Evolutionary conservation across 2,797 vertebrate species (phyloP), one percentile per base, ranked within the genome.

Genomic region (Menidia menidia): DNA sequence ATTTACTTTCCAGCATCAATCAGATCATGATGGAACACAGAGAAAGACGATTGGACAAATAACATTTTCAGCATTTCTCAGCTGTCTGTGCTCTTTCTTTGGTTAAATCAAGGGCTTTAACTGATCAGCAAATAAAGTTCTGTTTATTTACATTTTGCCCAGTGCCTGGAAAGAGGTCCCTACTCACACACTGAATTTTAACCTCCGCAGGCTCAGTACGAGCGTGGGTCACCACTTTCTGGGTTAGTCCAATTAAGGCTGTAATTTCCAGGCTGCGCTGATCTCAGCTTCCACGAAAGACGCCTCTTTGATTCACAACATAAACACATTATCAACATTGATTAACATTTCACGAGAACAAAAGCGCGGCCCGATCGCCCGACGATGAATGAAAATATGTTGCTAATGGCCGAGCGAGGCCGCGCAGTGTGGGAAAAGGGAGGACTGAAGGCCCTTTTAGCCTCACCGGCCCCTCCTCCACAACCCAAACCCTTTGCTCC

Each of bases 361-460:
- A 82, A 25, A 85, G 71, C 47, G 0, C 2, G 2, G 69, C 45
- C 35, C 64, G 54, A 70, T 73, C 58, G 70, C 67, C 54, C 44
- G 64, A 67, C 72, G 76, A 64, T 81, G 80, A 86, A 81, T 73
- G 75, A 75, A 59, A 75, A 70, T 73, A 87, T 85, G 81, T 84
- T 81, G 70, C 63, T 56, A 56, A 73, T 77, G 77, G 61, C 52
- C 19, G 60, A 61, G 77, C 64, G 45, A 33, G 35, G 81, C 68
- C 42, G 14, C 67, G 60, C 74, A 82, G 73, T 91, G 88, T 91
- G 90, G 87, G 89, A 92, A 53, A 90, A 80, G 59, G 64, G 82
- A 73, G 63, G 60, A 80, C 80, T 57, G 76, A 65, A 55, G 73
- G 67, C 57, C 68, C 78, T 86, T 88, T 79, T 76, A 79, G 80